Base-by-base conservation (phyloP, 2,888 invertebrate species). In the Phrixothrix hirtus region DNA sequence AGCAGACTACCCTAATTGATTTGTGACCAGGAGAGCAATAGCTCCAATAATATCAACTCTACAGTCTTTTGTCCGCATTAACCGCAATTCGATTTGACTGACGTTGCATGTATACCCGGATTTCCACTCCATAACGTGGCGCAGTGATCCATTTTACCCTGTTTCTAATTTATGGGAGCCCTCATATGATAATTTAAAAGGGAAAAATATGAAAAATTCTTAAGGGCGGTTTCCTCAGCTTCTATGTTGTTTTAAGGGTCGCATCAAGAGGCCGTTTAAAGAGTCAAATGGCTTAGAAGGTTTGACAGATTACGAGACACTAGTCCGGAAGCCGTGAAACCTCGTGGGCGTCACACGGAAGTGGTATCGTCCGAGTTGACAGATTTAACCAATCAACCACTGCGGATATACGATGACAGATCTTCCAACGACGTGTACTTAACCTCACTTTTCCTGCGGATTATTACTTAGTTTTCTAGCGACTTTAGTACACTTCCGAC, bases 301-400 rank as follows among this genome's bases (percentile, higher is more conserved):
- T 38, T 32, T 50, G 50, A 50, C 50, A 50, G 37, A 50, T 50
- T 50, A 12, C 43, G 14, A 51, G 44, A 39, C 44, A 31, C 38
- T 37, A 48, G 34, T 42, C 37, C 31, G 42, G 43, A 53, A 53
- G 37, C 32, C 36, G n/a, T 14, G 37, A 47, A 53, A 53, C 43
- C 43, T 47, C 43, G 15, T 11, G 43, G 45, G 51, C 44, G 57
- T n/a, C 30, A 17, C 48, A 43, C 48, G 55, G 59, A 57, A 54
- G 58, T 46, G 58, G 47, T 55, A 58, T 60, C 58, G 58, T 34
- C 52, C 62, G 57, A 32, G 59, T 59, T 66, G 69, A 69, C 67
- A 67, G 65, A 68, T 65, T 66, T 64, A 64, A 65, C 66, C 67
- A 64, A 68, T 69, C 69, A 68, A 58, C 64, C 61, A 52, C 50